Conservation (phyloP, 2,113 vertebrate species). For the Syrrhaptes paradoxus region DNA sequence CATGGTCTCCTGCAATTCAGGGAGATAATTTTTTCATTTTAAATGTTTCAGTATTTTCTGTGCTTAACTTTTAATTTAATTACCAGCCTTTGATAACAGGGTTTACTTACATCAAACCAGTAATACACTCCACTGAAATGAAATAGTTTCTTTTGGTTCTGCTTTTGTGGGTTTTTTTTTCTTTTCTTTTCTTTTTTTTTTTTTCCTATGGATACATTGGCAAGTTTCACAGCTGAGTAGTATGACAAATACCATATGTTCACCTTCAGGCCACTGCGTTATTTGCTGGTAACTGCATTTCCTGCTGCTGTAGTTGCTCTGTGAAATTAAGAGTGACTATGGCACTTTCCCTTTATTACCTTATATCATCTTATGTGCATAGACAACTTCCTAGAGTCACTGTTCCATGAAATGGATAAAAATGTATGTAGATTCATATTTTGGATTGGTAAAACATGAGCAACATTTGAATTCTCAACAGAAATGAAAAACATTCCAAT, state of each 20-base stretch:
- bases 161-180: neutral
- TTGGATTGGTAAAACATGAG: constrained; percentile 14
- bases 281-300: constrained; percentile 60
- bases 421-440: constrained; percentile 14
- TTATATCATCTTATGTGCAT: constrained; percentile 41
- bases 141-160: neutral
- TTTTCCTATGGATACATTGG: neutral
- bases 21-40: neutral
- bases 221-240: constrained; percentile 53
- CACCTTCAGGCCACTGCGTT: constrained; percentile 59
- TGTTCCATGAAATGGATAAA: constrained; percentile 48
- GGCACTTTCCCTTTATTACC: constrained; percentile 28
- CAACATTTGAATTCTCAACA: constrained; percentile 43
- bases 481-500: neutral
- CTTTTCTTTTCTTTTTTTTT: neutral
- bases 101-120: neutral
- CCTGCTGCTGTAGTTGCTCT: constrained; percentile 17
- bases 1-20: neutral
- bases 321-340: constrained; percentile 62
- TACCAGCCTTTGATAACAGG: neutral
- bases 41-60: neutral
- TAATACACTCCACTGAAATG: neutral
- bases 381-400: constrained; percentile 37
- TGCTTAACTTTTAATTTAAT: neutral
- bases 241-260: constrained; percentile 69